Evolutionary conservation across 2,888 invertebrate species (phyloP).

Genomic region (Mythimna lalbum): DNA sequence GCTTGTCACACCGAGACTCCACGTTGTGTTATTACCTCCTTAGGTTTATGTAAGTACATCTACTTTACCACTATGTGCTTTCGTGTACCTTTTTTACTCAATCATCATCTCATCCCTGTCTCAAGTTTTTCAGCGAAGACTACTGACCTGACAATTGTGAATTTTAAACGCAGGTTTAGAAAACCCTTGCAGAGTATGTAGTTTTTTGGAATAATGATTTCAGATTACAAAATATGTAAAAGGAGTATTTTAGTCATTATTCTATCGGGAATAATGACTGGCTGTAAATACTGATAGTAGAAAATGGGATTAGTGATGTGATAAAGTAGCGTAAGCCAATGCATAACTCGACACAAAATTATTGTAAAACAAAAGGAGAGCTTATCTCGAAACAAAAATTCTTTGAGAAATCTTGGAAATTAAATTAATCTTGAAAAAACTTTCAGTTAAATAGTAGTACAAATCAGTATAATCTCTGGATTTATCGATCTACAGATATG

Average conservation of each 20-base stretch:
- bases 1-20: slow-evolving; percentile 39
- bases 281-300: too few relatives aligned
- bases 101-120: not conserved
- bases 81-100: slow-evolving; percentile 5
- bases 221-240: too few relatives aligned
- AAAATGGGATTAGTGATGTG: too few relatives aligned
- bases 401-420: not conserved
- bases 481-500: slow-evolving; percentile 1
- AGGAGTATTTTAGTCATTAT: too few relatives aligned
- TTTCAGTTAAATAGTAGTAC: not conserved
- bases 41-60: slow-evolving; percentile 27
- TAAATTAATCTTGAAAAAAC: not conserved
- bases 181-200: not conserved
- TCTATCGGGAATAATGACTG: too few relatives aligned
- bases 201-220: too few relatives aligned
- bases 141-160: not conserved
- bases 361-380: too few relatives aligned
- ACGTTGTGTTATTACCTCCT: slow-evolving; percentile 41
- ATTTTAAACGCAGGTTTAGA: not conserved
- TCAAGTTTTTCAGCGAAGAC: not conserved
- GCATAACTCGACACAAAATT: too few relatives aligned
- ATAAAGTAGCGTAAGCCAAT: too few relatives aligned
- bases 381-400: not conserved
- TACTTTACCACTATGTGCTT: slow-evolving; percentile 14
- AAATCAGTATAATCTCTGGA: not conserved